These are phyloP conservation scores for Pardosa pseudoannulata DNA, from an alignment of 2,888 invertebrate species.

Conservation along the genomic window DNA sequence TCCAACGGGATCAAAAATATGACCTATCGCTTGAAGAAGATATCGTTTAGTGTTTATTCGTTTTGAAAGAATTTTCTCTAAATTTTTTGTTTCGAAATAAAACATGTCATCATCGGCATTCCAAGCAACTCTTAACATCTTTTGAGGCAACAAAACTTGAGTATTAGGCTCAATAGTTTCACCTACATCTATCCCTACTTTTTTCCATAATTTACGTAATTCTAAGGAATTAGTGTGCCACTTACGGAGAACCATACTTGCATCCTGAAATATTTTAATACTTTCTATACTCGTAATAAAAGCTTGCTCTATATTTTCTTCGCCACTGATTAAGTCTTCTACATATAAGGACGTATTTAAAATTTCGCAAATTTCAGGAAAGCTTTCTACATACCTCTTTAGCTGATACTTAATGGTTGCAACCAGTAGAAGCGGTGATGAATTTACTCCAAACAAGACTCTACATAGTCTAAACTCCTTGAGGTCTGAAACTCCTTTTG, in stretches of 20 bases:
- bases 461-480: not conserved
- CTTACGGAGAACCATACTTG: not conserved
- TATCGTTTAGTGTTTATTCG: not conserved
- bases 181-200: not conserved
- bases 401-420: not conserved
- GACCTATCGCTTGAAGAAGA: not conserved
- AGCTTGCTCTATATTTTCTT: not conserved
- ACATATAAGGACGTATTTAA: not conserved
- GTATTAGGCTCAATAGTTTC: not conserved
- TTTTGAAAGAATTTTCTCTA: not conserved
- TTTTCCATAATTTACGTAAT: not conserved
- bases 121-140: not conserved
- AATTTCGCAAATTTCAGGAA: not conserved
- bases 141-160: not conserved
- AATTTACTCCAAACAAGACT: not conserved
- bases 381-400: not conserved
- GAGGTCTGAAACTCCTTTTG: too few relatives aligned
- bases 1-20: conserved; percentile 16
- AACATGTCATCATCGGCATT: not conserved
- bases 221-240: not conserved
- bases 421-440: not conserved
- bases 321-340: not conserved
- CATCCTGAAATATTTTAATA: not conserved
- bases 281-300: not conserved
- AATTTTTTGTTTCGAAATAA: not conserved